These are phyloP conservation scores for Mirza zaza DNA, from an alignment of 2,113 vertebrate genomes.

Conservation along the genomic window DNA sequence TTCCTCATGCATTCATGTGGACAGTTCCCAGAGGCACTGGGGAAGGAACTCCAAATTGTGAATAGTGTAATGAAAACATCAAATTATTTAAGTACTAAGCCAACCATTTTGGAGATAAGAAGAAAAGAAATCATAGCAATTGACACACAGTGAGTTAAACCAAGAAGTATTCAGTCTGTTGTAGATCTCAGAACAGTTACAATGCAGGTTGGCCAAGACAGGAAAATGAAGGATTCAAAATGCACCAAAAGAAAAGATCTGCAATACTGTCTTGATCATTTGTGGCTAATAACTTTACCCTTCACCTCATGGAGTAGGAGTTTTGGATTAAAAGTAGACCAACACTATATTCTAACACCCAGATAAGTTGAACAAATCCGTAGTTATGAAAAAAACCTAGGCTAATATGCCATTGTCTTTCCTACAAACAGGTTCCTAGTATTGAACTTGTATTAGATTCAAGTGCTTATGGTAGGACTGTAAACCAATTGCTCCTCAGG, in stretches of 20 bases:
- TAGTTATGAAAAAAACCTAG: neutral
- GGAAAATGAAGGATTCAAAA: neutral
- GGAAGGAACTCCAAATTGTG: neutral
- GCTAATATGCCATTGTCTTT: neutral
- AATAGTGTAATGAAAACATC: neutral
- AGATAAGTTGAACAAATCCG: neutral
- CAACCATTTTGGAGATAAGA: neutral
- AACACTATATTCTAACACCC: neutral
- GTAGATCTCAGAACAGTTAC: neutral
- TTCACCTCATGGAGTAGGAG: neutral
- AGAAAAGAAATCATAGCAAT: neutral
- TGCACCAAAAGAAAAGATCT: neutral
- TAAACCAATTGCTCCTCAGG: neutral
- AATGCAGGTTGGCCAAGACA: neutral
- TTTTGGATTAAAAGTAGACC: neutral
- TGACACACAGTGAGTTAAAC: neutral
- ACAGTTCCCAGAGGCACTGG: neutral
- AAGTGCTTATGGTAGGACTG: neutral
- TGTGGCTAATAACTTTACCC: neutral
- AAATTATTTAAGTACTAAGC: neutral
- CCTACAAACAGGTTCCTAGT: neutral
- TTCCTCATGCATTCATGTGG: neutral
- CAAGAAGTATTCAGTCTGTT: neutral
- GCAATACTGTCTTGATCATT: neutral
- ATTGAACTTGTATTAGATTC: neutral